Evolutionary conservation across 2,888 invertebrate species (phyloP), one percentile per base, ranked within the genome.

Genomic region (Carcina quercana): DNA sequence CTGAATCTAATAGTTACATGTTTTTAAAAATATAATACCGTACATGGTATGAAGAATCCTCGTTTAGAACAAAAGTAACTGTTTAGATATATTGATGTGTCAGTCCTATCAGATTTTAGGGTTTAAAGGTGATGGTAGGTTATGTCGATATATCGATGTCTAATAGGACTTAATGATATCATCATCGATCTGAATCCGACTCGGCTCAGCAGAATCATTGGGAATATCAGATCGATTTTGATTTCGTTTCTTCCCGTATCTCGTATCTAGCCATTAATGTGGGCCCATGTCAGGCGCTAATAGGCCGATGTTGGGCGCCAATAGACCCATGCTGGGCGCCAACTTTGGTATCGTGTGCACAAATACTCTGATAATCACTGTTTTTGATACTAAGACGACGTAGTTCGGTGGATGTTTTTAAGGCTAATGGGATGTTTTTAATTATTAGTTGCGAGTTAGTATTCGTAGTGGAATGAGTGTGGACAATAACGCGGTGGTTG

Each of bases 401-500:
- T 53, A 42, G 51, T 53, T 40, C 49, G 50, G 53, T 59, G 53
- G 53, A 47, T 50, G 49, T 51, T 33, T 31, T 37, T 37, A 32
- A 48, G 59, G 51, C 55, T 60, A 58, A 53, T 50, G 57, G 49
- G 52, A 53, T 42, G 56, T 59, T 67, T 63, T 63, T n/a, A n/a
- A 56, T 64, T 30, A 72, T 75, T 65, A 64, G 72, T 78, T 78
- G 79, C 75, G 64, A 63, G 57, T 58, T 73, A 76, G 70, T 70
- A 59, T 70, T 70, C 63, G 63, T 68, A 68, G 67, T 50, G 59
- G 68, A 52, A 65, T 67, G 74, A 69, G 66, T 61, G 69, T 64
- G 78, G 80, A 80, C 82, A 82, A 80, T 82, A 80, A 80, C 40
- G n/a, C n/a, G 67, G 69, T 70, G 72, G 73, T 66, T 54, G 51